A percentile compares a stretch with the other conserved stretches of the same genome.
Conservation (phyloP, 2,797 vertebrate species). For the Liasis olivaceus region DNA sequence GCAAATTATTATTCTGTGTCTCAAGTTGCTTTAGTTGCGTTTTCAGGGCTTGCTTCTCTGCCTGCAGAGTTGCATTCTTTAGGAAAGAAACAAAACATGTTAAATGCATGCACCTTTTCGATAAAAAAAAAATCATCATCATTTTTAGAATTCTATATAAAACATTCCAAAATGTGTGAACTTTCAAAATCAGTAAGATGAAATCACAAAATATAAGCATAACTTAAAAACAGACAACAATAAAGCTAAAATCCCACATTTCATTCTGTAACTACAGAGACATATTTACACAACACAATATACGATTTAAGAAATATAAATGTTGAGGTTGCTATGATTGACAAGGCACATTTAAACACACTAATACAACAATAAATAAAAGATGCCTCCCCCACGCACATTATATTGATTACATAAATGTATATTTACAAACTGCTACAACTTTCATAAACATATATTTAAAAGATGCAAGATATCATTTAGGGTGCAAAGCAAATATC, state of each 20-base stretch:
- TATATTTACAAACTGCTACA: not conserved
- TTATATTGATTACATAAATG: not conserved
- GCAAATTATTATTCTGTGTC: slow-evolving; percentile 92
- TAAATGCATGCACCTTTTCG: slow-evolving; percentile 8
- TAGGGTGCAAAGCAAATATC: not conserved
- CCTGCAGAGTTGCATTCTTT: slow-evolving; percentile 97
- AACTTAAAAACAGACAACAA: not conserved
- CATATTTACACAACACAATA: not conserved
- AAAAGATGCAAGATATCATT: not conserved
- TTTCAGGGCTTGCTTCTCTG: slow-evolving; percentile 93
- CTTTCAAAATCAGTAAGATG: not conserved
- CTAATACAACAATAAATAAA: not conserved
- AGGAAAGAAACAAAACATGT: slow-evolving; percentile 24
- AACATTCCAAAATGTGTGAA: not conserved
- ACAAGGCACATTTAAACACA: not conserved
- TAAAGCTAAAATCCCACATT: not conserved
- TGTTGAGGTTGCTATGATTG: not conserved
- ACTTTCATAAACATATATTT: not conserved
- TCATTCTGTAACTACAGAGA: not conserved
- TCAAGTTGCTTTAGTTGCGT: slow-evolving; percentile 95
- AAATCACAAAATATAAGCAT: not conserved
- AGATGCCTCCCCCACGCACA: not conserved
- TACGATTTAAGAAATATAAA: not conserved
- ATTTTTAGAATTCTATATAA: not conserved
- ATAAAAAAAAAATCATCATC: not conserved